Base-by-base conservation (phyloP, 1,140 invertebrate genomes). In the Trinorchestia longiramus region DNA sequence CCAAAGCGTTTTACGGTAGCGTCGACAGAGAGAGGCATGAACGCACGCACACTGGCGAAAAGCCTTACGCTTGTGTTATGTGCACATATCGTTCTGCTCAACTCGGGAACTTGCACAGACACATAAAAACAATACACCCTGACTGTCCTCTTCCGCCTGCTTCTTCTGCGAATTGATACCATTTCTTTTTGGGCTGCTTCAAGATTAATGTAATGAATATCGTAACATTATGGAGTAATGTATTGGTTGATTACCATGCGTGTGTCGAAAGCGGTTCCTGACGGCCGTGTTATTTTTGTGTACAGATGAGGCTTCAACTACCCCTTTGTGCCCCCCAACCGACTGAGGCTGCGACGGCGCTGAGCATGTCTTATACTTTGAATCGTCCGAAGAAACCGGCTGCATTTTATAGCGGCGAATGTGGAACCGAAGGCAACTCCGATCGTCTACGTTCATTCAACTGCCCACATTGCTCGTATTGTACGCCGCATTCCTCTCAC, bases 61-160 rank as follows among this genome's bases (percentile, higher is more conserved):
- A 97, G 96, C 97, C 97, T 0, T 97, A 97, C 95, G 96, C 96
- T 41, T 98, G 97, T 96, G 97, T 97, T 47, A 97, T 97, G 57
- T 98, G 97, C 95, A 97, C 97, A 0, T 97, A 97, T 95, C 43
- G 97, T 43, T 96, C 96, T 53, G 96, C 96, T 40, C 96, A 96
- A 77, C 96, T 96, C 43, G 96, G 96, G 0, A 96, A 96, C 91
- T 90, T 96, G 8, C 96, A 96, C 44, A 47, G 96, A 43, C 96
- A 96, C 92, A 96, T 96, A 43, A 90, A 91, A 43, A 96, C 96
- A 53, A 96, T 96, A 40, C 96, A 96, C 57, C 92, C 92, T 47
- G 92, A 94, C 3, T 94, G 92, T 45, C 92, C 92, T 94, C 44
- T 94, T 19, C 92, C 92, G 36, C 92, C 92, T 45, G 17, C 41